Base-by-base conservation (phyloP, 2,113 vertebrate species). In the Corydoras maculifer region DNA sequence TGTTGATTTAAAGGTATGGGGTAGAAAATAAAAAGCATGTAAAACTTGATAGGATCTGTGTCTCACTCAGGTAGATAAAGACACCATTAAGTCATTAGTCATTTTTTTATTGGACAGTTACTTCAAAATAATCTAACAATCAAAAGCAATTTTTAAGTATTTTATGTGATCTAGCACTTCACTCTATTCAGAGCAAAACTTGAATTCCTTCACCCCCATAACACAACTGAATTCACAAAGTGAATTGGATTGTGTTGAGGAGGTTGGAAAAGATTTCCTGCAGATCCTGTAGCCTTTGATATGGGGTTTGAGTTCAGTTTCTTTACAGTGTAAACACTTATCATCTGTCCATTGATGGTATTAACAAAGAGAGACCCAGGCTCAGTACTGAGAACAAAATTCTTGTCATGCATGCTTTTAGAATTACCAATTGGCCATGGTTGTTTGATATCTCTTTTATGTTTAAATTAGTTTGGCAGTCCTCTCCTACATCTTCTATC, bases 401-500 rank as follows among this genome's bases (percentile, higher is more conserved):
- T 57, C 54, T 7, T 57, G 14, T n/a, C 54, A 14, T 15, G 14
- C 54, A 57, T 29, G 11, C 51, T 71, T 71, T 49, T 57, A 43
- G 35, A 43, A 7, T 43, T 53, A 31, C 48, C 61, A 30, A 57
- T 25, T 62, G 15, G 15, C 18, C 30, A 43, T 63, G 32, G 60
- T 14, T 62, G 31, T 54, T 51, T 62, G 32, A 18, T 48, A 48
- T 57, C 53, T 57, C 43, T 54, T 62, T 48, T 48, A 43, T 53
- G 32, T 71, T 43, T 11, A 64, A 64, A 63, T 72, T 64, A 32
- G 61, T 70, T 12, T 57, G 13, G 65, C 58, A 63, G 66, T 59
- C 32, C 62, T 74, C 67, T 58, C 72, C 63, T 13, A 62, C 65
- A 54, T 68, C 55, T 29, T 68, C 18, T 58, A 59, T 77, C 57